phyloP scores from a whole-genome alignment of 2,113 vertebrate species.

The Fulica atra region DNA sequence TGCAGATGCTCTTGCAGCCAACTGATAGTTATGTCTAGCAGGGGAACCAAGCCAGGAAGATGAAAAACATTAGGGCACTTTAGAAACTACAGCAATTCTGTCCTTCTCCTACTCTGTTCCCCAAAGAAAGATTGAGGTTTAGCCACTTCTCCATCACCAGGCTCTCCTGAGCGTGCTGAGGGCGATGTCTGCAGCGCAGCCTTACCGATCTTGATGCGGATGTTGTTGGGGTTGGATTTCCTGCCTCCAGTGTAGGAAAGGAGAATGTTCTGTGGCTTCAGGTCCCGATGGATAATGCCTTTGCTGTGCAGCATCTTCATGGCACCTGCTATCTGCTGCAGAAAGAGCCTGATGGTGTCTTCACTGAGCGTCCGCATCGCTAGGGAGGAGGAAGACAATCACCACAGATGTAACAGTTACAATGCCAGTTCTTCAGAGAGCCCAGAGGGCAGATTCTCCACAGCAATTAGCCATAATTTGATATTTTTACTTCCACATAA shows the following conservation, averaged over 20 bases:
- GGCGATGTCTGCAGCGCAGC: accelerated
- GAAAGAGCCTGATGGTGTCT: slow-evolving; percentile 93
- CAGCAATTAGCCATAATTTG: background rate
- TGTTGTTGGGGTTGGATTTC: slow-evolving; percentile 85
- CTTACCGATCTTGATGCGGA: slow-evolving; percentile 93
- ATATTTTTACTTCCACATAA: background rate
- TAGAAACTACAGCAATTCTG: background rate
- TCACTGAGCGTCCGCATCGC: slow-evolving; percentile 93
- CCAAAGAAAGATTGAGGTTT: background rate
- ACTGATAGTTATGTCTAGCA: background rate
- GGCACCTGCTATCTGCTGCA: slow-evolving; percentile 93
- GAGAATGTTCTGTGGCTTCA: slow-evolving; percentile 97
- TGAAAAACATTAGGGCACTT: background rate
- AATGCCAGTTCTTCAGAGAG: background rate
- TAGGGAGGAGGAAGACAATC: slow-evolving; percentile 34
- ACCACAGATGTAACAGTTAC: background rate
- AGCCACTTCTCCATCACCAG: background rate
- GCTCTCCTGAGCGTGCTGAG: accelerated
- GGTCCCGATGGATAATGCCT: slow-evolving; percentile 93
- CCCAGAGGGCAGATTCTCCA: background rate
- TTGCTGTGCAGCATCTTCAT: slow-evolving; percentile 92
- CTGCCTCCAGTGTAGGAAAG: slow-evolving; percentile 86
- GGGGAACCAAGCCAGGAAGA: background rate
- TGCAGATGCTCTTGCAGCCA: background rate
- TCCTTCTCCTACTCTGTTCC: background rate